These are phyloP conservation scores for Euzophera pinguis DNA, from an alignment of 2,888 invertebrate genomes.

Conservation along the genomic window DNA sequence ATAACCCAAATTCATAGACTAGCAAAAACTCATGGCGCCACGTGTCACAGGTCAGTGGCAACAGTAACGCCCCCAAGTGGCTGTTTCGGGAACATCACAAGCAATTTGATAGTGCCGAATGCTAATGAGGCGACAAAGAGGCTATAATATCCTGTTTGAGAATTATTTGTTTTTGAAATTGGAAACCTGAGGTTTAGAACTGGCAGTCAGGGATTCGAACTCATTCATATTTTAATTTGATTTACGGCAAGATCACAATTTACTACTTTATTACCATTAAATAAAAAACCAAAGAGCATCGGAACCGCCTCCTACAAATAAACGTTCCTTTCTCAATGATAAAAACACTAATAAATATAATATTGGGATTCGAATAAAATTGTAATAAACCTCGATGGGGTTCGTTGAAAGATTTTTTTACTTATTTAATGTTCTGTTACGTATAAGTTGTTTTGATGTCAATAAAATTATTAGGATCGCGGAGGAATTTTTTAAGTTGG, in stretches of 20 bases:
- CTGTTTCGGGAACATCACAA: slow-evolving; percentile 25
- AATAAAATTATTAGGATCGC: too few relatives aligned
- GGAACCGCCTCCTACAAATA: too few relatives aligned
- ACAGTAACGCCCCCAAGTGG: slow-evolving; percentile 9
- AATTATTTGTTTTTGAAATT: slow-evolving; percentile 23
- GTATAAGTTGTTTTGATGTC: too few relatives aligned
- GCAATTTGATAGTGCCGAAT: slow-evolving; percentile 25
- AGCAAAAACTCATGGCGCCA: slow-evolving; percentile 55
- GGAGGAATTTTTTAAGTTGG: too few relatives aligned
- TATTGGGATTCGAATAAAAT: too few relatives aligned
- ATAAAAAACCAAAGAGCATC: too few relatives aligned
- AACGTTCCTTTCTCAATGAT: too few relatives aligned
- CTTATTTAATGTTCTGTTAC: too few relatives aligned
- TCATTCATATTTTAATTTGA: not conserved
- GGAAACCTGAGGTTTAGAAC: slow-evolving; percentile 10
- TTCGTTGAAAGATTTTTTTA: too few relatives aligned
- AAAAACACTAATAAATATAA: too few relatives aligned
- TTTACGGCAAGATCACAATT: not conserved
- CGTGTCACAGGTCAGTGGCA: slow-evolving; percentile 58
- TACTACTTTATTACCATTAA: too few relatives aligned
- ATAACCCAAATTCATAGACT: slow-evolving; percentile 33
- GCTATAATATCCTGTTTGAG: slow-evolving; percentile 23
- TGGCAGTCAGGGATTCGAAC: not conserved
- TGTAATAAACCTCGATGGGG: too few relatives aligned
- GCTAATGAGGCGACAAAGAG: slow-evolving; percentile 21